These are phyloP conservation scores for Dolichotis patagonum DNA, from an alignment of 2,113 vertebrate species.

Conservation along the genomic window DNA sequence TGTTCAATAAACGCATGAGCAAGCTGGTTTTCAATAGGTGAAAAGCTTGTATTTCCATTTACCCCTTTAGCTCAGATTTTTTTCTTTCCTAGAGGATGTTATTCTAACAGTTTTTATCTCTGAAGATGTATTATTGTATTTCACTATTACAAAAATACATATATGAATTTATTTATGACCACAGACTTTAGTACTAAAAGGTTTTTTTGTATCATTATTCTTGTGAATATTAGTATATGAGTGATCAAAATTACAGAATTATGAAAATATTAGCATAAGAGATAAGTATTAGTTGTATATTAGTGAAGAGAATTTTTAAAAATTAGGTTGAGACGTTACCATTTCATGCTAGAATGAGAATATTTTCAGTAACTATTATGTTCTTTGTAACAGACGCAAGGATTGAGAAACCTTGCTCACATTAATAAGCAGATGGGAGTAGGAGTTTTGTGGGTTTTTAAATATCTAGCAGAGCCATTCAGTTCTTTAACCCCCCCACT, in stretches of 20 bases:
- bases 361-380: not conserved
- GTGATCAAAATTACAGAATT: not conserved
- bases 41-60: not conserved
- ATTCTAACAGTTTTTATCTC: not conserved
- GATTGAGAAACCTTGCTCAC: not conserved
- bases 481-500: not conserved
- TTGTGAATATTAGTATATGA: not conserved
- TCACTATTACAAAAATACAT: not conserved
- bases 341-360: not conserved
- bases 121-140: not conserved
- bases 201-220: conserved; percentile 21
- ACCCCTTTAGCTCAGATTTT: not conserved
- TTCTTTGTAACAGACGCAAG: conserved; percentile 12
- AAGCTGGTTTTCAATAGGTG: not conserved
- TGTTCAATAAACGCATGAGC: not conserved
- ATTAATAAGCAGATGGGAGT: conserved; percentile 31
- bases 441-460: not conserved
- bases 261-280: conserved; percentile 18
- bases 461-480: conserved; percentile 37
- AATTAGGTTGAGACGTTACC: not conserved
- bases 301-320: not conserved
- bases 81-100: not conserved
- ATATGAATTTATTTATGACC: not conserved
- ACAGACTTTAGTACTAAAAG: not conserved
- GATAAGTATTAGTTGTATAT: not conserved